These are phyloP conservation scores for Chrysogorgia sp. DNA, from an alignment of 92 coral and sea anemone species.

Conservation along the genomic window DNA sequence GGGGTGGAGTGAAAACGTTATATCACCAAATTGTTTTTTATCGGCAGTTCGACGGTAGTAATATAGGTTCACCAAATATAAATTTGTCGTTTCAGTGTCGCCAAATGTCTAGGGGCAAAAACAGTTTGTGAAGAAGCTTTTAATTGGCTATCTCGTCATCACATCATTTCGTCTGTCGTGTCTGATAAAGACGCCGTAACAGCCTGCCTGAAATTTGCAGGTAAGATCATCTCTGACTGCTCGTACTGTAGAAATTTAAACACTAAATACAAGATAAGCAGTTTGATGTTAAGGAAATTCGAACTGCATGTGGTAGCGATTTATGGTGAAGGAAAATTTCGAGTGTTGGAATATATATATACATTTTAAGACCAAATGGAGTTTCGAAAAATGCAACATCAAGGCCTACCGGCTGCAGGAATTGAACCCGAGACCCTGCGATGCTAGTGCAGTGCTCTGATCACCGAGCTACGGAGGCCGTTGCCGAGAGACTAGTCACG, in stretches of 20 bases:
- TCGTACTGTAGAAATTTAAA: not conserved
- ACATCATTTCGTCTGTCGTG: conserved; percentile 68
- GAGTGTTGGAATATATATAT: no score
- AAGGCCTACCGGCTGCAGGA: no score
- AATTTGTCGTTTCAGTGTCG: conserved; percentile 60
- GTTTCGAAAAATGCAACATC: no score
- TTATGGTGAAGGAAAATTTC: no score
- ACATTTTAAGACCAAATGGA: no score
- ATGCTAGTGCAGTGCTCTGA: no score
- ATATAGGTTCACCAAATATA: not conserved
- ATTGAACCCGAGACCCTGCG: no score
- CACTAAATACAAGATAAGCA: no score
- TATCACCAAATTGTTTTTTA: not conserved
- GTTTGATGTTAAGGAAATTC: not conserved
- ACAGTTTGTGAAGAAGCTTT: conserved; percentile 81
- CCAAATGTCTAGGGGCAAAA: conserved; percentile 85
- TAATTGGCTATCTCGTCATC: conserved; percentile 81
- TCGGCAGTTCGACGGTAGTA: not conserved
- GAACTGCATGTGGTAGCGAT: no score
- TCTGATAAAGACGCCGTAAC: conserved; percentile 73
- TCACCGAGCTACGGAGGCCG: no score
- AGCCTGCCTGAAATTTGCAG: conserved; percentile 89
- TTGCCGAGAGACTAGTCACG: no score
- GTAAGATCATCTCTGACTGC: conserved; percentile 34
- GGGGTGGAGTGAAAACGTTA: no score